These are phyloP conservation scores for Pantherophis guttatus DNA, from an alignment of 2,113 vertebrate genomes.

Conservation along the genomic window DNA sequence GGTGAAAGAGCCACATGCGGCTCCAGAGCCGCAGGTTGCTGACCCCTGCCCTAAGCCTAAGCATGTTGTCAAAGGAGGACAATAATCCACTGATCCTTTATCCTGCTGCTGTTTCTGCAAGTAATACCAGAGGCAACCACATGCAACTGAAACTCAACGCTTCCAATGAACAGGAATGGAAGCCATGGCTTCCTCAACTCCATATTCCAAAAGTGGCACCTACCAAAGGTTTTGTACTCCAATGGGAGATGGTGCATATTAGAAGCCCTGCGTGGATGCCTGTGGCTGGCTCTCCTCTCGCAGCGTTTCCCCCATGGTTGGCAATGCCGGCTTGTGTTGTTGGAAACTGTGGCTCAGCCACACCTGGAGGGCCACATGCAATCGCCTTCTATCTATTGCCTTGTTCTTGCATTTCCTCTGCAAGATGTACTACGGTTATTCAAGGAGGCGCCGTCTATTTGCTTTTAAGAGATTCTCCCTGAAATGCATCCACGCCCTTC, in stretches of 20 bases:
- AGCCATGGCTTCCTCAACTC: background rate
- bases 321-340: background rate
- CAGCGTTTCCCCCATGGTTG: background rate
- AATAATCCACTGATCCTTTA: background rate
- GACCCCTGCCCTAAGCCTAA: too few species aligned
- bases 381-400: background rate
- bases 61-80: too few species aligned
- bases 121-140: background rate
- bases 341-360: background rate
- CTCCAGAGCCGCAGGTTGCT: too few species aligned
- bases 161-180: background rate
- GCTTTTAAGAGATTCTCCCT: background rate
- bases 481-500: background rate
- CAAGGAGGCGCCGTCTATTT: background rate
- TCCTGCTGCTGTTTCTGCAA: background rate
- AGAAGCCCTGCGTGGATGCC: background rate
- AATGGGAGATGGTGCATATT: background rate
- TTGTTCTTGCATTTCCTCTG: background rate
- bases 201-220: background rate
- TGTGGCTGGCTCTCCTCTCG: background rate
- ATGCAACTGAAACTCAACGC: background rate
- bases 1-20: too few species aligned
- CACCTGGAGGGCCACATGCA: background rate
- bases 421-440: background rate
- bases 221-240: background rate